phyloP scores from a whole-genome alignment of 2,888 invertebrate genomes.

The Pterostichus madidus region DNA sequence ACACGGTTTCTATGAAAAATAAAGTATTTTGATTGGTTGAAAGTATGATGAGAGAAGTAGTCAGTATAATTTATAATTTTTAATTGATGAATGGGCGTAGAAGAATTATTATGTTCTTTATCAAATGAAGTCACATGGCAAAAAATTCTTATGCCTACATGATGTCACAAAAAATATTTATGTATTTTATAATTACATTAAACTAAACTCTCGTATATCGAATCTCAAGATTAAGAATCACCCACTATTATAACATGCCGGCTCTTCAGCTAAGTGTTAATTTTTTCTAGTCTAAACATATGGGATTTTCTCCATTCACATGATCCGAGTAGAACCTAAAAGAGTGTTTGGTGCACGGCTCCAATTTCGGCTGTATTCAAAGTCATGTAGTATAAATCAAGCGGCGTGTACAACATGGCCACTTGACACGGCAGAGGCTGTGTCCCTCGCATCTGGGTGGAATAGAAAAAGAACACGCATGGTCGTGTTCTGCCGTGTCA shows the following conservation, averaged over 20 bases:
- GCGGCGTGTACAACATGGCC: constrained; percentile 57
- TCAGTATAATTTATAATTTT: constrained; percentile 6
- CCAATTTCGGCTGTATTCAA: constrained; percentile 58
- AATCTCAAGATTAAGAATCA: constrained; percentile 9
- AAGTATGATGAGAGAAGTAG: no score
- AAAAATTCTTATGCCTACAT: not conserved
- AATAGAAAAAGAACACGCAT: constrained; percentile 45
- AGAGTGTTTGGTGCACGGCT: constrained; percentile 19
- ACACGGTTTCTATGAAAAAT: no score
- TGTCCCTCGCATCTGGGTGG: constrained; percentile 26
- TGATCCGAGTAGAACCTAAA: not conserved
- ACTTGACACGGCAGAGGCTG: constrained; percentile 50
- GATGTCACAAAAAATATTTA: constrained; percentile 31
- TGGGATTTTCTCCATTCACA: constrained; percentile 2
- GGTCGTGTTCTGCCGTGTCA: constrained; percentile 7
- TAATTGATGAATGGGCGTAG: not conserved
- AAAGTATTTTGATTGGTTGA: no score
- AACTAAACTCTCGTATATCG: constrained; percentile 6
- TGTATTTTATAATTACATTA: constrained; percentile 11
- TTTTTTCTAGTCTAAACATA: constrained; percentile 20
- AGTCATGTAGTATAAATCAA: constrained; percentile 56
- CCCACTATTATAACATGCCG: no score
- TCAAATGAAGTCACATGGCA: constrained; percentile 18
- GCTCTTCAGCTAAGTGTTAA: constrained; percentile 15
- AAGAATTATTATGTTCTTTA: constrained; percentile 18